A percentile compares a stretch with the other conserved stretches of the same genome.
phyloP scores from a whole-genome alignment of 2,113 vertebrate genomes.

The Gymnobelideus leadbeateri region DNA sequence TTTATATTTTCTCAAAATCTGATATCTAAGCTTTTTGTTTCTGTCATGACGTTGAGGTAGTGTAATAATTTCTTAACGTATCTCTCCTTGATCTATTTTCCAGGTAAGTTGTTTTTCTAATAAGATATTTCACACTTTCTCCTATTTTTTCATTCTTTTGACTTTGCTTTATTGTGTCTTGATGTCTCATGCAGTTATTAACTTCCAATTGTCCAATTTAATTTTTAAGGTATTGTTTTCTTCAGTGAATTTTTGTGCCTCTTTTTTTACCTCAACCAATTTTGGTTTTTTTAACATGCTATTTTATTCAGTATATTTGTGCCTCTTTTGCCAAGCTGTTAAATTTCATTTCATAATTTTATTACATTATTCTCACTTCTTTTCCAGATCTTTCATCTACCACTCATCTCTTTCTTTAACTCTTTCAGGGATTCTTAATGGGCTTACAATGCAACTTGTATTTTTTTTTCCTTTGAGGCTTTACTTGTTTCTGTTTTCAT shows the following conservation, averaged over 20 bases:
- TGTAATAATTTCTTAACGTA: background rate
- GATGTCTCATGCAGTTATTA: background rate
- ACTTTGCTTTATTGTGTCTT: background rate
- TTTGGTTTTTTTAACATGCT: background rate
- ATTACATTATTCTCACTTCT: background rate
- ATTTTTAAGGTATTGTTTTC: background rate
- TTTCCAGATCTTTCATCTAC: background rate
- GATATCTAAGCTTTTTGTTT: background rate
- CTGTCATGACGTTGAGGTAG: background rate
- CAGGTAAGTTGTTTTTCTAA: background rate
- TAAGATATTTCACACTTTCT: background rate
- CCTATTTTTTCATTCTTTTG: background rate
- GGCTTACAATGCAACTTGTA: background rate
- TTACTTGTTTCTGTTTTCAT: background rate
- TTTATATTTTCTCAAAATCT: background rate
- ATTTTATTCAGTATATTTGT: background rate
- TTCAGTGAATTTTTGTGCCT: background rate
- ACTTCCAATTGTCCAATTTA: background rate
- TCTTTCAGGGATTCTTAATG: background rate
- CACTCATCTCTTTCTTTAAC: background rate
- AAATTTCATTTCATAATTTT: background rate
- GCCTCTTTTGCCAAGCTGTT: background rate
- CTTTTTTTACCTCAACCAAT: background rate
- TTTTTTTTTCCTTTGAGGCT: background rate
- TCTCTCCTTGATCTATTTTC: background rate